phyloP scores from a whole-genome alignment of 2,797 vertebrate genomes.

The Muscicapa striata region DNA sequence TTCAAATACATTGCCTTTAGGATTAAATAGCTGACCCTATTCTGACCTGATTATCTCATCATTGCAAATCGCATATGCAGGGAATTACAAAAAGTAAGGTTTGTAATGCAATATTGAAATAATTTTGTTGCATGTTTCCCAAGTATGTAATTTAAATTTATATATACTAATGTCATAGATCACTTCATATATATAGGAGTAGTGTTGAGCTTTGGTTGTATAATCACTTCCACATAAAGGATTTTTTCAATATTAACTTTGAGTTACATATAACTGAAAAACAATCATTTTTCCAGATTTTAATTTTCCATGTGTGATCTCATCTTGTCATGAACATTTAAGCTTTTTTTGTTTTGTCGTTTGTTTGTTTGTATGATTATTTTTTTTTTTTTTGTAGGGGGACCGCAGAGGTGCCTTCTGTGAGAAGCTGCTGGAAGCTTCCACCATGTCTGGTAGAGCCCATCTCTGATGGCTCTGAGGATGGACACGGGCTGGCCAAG shows the following conservation, averaged over 20 bases:
- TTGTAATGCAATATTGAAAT: not conserved
- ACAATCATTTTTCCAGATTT: not conserved
- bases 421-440: not conserved
- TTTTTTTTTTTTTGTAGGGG: not conserved
- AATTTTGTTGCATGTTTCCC: not conserved
- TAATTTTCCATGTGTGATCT: not conserved
- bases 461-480: accelerated
- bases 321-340: not conserved
- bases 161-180: not conserved
- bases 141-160: not conserved
- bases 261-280: not conserved
- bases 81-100: not conserved
- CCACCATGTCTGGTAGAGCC: not conserved
- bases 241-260: not conserved
- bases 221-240: not conserved
- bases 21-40: not conserved
- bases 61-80: not conserved
- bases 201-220: not conserved
- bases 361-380: not conserved
- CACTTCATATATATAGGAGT: not conserved
- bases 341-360: not conserved
- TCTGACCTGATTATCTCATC: not conserved
- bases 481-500: not conserved
- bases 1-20: not conserved
- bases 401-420: too few species aligned